Evolutionary conservation across 2,888 invertebrate species (phyloP), one percentile per base, ranked within the genome.

Genomic region (Cephonodes hylas): DNA sequence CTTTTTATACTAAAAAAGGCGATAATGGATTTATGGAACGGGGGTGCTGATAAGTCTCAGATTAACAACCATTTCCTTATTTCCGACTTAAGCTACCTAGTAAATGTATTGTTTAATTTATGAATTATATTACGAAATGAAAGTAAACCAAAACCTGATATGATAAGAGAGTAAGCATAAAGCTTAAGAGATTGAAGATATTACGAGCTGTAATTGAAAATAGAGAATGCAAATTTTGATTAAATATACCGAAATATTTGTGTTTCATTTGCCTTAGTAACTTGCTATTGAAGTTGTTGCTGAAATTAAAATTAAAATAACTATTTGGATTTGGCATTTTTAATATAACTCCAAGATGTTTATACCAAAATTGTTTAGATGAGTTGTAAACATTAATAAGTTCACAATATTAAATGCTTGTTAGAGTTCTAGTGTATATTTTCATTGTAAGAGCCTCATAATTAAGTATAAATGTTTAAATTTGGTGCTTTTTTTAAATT

Each of bases 141-240:
- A 53, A 27, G 18, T 31, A 8, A 31, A 10, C 18, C 31, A 18
- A 31, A 18, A 8, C 18, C 25, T 18, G 27, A 27, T 27, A 7
- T 27, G 15, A 23, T 27, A 48, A 7, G 15, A 25, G 15, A 18
- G 25, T n/a, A 8, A 18, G 25, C 48, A 27, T 15, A 31, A 31
- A 31, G 18, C 18, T 31, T 31, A 31, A 18, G 18, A 15, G 18
- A 27, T 31, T 53, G n/a, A n/a, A n/a, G n/a, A n/a, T n/a, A n/a
- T n/a, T 53, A 31, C 15, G 1, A 15, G 56, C 42, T 42, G 42
- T 20, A 56, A 20, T 59, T 20, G 18, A 25, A 45, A 42, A 59
- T 48, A 25, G 53, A 7, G 38, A 20, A 42, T 62, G 60, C 58
- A 46, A 53, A 53, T 20, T 31, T 53, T 31, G 27, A 53, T 53